Percentiles rank a stretch among this genome's conserved stretches.
Evolutionary conservation across 2,797 vertebrate species (phyloP).

Genomic region (Euphonia xanthogaster): DNA sequence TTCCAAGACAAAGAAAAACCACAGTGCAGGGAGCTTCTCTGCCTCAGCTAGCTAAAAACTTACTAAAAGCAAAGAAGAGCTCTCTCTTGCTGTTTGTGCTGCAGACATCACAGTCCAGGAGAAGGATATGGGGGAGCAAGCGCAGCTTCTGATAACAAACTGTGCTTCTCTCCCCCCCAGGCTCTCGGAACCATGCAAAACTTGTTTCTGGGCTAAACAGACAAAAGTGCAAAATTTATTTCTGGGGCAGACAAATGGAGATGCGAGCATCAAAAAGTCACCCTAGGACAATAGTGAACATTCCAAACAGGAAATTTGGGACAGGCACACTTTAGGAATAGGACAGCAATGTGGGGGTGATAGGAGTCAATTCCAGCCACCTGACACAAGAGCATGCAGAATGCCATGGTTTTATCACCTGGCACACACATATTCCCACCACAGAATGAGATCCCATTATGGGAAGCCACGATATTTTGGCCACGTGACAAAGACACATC

Average conservation of each 20-base stretch:
- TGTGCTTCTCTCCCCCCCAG: background rate
- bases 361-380: background rate
- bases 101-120: background rate
- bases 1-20: background rate
- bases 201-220: background rate
- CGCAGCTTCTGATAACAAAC: background rate
- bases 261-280: background rate
- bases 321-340: fast-evolving
- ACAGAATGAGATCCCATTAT: background rate
- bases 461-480: background rate
- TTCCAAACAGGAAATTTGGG: background rate
- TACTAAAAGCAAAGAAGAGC: background rate
- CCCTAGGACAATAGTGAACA: background rate
- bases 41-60: background rate
- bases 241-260: background rate
- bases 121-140: background rate
- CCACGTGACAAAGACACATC: background rate
- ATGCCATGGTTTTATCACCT: background rate
- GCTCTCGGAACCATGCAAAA: background rate
- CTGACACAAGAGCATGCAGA: background rate
- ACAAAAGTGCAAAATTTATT: background rate
- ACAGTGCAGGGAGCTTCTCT: background rate
- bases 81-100: background rate
- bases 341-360: background rate
- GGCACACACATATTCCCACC: background rate